These are phyloP conservation scores for Phyllotreta striolata DNA, from an alignment of 2,888 invertebrate species.

Conservation along the genomic window DNA sequence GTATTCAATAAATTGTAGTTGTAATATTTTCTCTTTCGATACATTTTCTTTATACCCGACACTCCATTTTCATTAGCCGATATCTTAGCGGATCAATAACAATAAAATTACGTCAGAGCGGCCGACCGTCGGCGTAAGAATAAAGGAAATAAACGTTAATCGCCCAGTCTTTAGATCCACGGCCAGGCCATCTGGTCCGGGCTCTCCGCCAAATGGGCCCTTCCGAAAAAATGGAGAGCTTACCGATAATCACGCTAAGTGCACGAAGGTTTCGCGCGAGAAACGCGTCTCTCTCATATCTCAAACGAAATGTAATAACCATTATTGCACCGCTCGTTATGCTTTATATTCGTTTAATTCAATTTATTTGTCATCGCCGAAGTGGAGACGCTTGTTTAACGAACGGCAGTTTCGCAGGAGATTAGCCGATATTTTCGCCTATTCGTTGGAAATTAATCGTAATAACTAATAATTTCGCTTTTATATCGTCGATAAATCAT, in stretches of 20 bases:
- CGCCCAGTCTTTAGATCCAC: slow-evolving; percentile 21
- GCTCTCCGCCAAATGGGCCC: slow-evolving; percentile 47
- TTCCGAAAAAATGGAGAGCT: slow-evolving; percentile 52
- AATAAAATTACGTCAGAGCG: slow-evolving; percentile 22
- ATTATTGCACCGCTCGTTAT: slow-evolving; percentile 52
- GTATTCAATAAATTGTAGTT: no score
- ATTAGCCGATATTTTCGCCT: slow-evolving; percentile 20
- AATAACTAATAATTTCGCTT: no score
- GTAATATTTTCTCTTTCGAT: no score
- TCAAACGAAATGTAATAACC: slow-evolving; percentile 55
- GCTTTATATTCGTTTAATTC: slow-evolving; percentile 50
- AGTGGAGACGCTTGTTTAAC: slow-evolving; percentile 49
- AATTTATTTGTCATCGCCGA: slow-evolving; percentile 50
- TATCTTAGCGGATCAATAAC: slow-evolving; percentile 12
- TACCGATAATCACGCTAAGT: slow-evolving; percentile 57
- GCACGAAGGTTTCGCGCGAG: slow-evolving; percentile 51
- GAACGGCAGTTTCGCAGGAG: slow-evolving; percentile 18
- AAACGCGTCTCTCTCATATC: slow-evolving; percentile 53
- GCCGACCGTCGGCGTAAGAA: slow-evolving; percentile 20
- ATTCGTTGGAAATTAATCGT: slow-evolving; percentile 22
- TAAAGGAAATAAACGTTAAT: slow-evolving; percentile 29
- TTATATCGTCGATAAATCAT: no score
- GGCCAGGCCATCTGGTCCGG: slow-evolving; percentile 41
- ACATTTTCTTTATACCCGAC: no score
- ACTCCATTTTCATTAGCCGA: background rate